A percentile compares a stretch with the other conserved stretches of the same genome.
phyloP scores from a whole-genome alignment of 2,797 vertebrate genomes.

The Cuniculus paca region DNA sequence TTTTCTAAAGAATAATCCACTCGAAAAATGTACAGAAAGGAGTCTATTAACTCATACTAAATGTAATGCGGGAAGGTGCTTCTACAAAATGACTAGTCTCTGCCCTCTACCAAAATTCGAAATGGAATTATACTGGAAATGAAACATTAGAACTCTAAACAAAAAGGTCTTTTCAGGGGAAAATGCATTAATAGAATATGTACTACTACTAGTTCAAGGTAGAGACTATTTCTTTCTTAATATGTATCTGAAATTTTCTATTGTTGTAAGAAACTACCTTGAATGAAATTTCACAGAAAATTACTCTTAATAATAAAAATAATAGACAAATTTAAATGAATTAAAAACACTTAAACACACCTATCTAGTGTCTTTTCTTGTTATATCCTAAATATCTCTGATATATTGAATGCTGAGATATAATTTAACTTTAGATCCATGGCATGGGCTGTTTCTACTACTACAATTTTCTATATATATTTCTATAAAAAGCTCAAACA shows the following conservation, averaged over 20 bases:
- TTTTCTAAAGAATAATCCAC: conserved; percentile 27
- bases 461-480: not conserved
- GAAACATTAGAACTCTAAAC: conserved; percentile 37
- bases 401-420: not conserved
- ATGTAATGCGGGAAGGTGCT: not conserved
- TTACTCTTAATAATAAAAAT: conserved; percentile 47
- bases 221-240: conserved; percentile 42
- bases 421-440: not conserved
- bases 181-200: conserved; percentile 14
- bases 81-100: conserved; percentile 58
- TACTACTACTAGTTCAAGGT: not conserved
- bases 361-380: conserved; percentile 50
- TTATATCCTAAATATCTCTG: conserved; percentile 43
- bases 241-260: conserved; percentile 51
- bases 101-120: conserved; percentile 46
- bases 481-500: not conserved
- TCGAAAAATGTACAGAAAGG: not conserved
- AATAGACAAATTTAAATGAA: conserved; percentile 48
- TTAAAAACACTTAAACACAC: conserved; percentile 39
- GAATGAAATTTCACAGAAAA: conserved; percentile 66
- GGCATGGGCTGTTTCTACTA: not conserved
- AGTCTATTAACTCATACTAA: conserved; percentile 50
- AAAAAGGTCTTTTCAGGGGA: not conserved
- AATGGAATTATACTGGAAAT: conserved; percentile 68
- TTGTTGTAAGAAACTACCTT: conserved; percentile 19